phyloP scores from a whole-genome alignment of 2,797 vertebrate species.

The Loris lydekkerianus region DNA sequence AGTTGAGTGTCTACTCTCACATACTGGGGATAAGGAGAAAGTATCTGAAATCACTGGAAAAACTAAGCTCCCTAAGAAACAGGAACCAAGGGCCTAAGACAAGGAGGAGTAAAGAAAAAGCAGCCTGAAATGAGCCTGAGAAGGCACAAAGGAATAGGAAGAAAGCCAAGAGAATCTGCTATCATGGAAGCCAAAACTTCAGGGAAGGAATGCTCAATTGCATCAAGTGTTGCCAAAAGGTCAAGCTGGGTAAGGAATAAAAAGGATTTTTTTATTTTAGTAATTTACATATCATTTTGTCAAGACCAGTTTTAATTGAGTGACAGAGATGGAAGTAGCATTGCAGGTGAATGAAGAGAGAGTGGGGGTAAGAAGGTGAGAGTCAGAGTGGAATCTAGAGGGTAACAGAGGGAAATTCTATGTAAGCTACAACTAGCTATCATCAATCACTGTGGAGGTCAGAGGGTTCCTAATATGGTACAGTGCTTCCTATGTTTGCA shows the following conservation, averaged over 20 bases:
- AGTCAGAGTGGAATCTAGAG: neutral
- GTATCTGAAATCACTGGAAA: neutral
- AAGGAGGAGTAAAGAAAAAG: neutral
- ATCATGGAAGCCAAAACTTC: neutral
- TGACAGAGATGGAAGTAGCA: conserved; percentile 25
- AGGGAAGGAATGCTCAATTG: neutral
- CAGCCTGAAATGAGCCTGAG: neutral
- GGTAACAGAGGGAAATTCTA: conserved; percentile 13
- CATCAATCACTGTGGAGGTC: neutral
- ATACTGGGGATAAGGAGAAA: neutral
- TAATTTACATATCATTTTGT: conserved; percentile 45
- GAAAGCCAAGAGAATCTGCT: neutral
- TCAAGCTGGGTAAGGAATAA: neutral
- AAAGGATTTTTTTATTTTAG: conserved; percentile 27
- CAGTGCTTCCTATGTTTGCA: conserved; percentile 9
- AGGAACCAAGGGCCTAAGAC: neutral
- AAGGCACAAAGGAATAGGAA: neutral
- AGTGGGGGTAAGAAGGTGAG: neutral
- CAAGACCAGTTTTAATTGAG: conserved; percentile 1
- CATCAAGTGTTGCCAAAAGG: neutral
- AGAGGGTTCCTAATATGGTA: neutral
- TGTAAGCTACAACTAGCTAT: neutral
- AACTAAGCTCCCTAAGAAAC: neutral
- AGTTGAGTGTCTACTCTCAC: neutral
- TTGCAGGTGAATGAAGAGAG: neutral